Percentiles rank a stretch among this genome's conserved stretches.
These are phyloP conservation scores for Calliphora vicina DNA, from an alignment of 1,140 invertebrate genomes.

Conservation along the genomic window DNA sequence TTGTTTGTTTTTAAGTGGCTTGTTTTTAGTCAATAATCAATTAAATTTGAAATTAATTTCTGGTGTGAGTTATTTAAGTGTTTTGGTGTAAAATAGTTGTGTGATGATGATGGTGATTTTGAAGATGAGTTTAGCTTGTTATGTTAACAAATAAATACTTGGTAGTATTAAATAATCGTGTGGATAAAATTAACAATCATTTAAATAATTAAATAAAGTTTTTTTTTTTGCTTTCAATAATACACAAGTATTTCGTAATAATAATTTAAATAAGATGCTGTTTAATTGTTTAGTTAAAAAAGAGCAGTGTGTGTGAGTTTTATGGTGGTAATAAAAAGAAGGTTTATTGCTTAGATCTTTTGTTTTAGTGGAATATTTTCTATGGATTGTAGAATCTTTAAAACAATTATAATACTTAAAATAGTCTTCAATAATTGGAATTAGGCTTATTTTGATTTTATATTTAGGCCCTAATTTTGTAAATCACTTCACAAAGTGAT, in stretches of 20 bases:
- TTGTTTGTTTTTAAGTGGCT: background rate
- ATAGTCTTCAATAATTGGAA: too few species aligned
- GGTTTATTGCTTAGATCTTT: constrained; percentile 22
- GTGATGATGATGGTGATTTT: background rate
- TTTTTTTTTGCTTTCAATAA: background rate
- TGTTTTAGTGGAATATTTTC: background rate
- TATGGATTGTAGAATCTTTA: too few species aligned
- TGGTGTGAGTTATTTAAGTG: too few species aligned
- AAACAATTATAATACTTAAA: too few species aligned
- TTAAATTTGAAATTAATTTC: background rate
- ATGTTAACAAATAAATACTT: too few species aligned
- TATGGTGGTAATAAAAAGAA: background rate
- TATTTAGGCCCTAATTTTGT: too few species aligned
- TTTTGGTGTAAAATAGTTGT: background rate
- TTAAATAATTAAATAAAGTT: background rate
- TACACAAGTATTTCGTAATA: constrained; percentile 2
- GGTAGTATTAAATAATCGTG: background rate
- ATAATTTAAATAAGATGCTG: background rate
- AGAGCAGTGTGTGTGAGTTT: background rate
- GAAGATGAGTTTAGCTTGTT: too few species aligned
- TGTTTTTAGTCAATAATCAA: background rate
- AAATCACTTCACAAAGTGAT: too few species aligned
- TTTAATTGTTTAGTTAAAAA: too few species aligned
- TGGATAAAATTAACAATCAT: background rate
- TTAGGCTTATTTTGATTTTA: too few species aligned